Base-by-base conservation (phyloP, 2,797 vertebrate genomes). In the Sebastes wilsoni region DNA sequence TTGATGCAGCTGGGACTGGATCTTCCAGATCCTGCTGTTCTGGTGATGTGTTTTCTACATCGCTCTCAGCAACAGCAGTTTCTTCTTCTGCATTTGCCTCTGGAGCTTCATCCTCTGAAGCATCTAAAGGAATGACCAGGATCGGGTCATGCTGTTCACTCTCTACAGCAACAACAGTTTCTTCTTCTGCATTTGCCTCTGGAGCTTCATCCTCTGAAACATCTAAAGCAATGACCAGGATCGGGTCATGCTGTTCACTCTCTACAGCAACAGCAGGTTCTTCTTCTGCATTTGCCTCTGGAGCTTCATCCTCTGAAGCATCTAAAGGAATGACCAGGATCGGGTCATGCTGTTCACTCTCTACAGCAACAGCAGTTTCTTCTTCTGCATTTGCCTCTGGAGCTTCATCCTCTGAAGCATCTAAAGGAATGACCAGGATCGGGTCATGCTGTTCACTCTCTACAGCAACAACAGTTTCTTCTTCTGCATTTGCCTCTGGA, bases 81-180 rank as follows among this genome's bases (percentile, higher is more conserved):
- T 78, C 66, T 67, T 76, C 68, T 32, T 67, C 56, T 61, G n/a
- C 3, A 23, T 60, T 13, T 69, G 34, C 72, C 16, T 69, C 70
- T 20, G 18, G 14, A 12, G 28, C 62, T 49, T 56, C n/a, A 36
- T 73, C 59, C 52, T 75, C 72, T 46, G 52, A 54, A 30, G 23
- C 11, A 32, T 52, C 6, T 14, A 54, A 36, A 42, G 38, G 9
- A 54, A 70, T 30, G n/a, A 65, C 27, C 7, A 9, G n/a, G 14
- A 66, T 23, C 1, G 11, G 22, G 42, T 46, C 5, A 2, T 38
- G 5, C n/a, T 68, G 18, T 28, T 60, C 18, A 18, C 10, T 30
- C 28, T 77, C 59, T 14, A 25, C 49, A 66, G 20, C 34, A 55
- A 12, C 38, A 23, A 0, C 34, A 36, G 34, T 12, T 36, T 36